Evolutionary conservation across 2,797 vertebrate species (phyloP), one percentile per base, ranked within the genome.

Genomic region (Hephaestus fuliginosus): DNA sequence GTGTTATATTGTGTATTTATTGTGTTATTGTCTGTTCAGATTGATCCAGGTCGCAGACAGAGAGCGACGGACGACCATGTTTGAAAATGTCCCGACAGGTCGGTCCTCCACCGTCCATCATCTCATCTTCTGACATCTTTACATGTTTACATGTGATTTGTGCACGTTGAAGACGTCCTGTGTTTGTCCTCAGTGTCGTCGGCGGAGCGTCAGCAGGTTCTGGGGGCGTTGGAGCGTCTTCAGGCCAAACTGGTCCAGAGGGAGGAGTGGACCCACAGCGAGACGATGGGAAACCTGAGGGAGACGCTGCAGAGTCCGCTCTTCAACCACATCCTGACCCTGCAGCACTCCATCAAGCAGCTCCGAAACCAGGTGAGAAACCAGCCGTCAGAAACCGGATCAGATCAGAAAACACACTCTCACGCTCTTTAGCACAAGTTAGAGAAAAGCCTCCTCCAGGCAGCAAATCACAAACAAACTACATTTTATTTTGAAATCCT

Each of bases 261-360:
- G 71, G 97, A 97, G 39, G 97, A 99, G 83, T 96, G 93, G 74
- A 96, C 93, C 0, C 97, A 98, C 90, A 95, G 95, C 12, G 96
- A 97, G 53, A 95, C 93, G 43, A 88, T 99, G 77, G 90, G 94
- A 20, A 85, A 93, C 55, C 90, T 99, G 20, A 86, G 86, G 51
- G 96, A 96, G 77, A 96, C 96, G 0, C 94, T 99, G 67, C 95
- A 94, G 88, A 98, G 97, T 65, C 98, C 98, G 0, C 95, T 99
- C 78, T 97, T 99, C 78, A 96, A 92, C 92, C 97, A 98, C 92
- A 97, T 99, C 75, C 95, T 99, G 71, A 97, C 97, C 12, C 95
- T 99, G 80, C 98, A 99, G 94, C 96, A 97, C 86, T 98, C 97
- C 70, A 96, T 99, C 94, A 97, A 94, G 77, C 98, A 99, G 84